Evolutionary conservation across 2,888 invertebrate genomes (phyloP).

Genomic region (Cyclophora punctaria): DNA sequence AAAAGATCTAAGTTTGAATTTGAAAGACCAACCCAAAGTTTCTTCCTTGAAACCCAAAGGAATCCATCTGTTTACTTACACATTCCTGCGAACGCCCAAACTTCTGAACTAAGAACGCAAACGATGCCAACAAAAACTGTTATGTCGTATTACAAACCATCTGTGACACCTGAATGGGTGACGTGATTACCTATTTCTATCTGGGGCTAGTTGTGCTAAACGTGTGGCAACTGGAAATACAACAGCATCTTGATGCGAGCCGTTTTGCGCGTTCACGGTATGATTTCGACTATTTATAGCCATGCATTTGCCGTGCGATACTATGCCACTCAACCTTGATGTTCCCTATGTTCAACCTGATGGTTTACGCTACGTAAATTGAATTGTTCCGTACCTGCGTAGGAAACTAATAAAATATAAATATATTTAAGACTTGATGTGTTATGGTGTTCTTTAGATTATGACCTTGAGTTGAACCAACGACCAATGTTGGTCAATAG

Average conservation of each 20-base stretch:
- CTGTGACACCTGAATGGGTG: conserved; percentile 9
- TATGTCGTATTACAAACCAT: background rate
- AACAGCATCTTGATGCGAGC: conserved; percentile 41
- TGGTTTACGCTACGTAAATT: conserved; percentile 7
- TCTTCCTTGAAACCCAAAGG: no score
- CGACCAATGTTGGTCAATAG: no score
- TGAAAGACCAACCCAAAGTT: no score
- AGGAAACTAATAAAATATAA: no score
- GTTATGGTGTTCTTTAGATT: no score
- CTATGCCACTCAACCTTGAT: conserved; percentile 51
- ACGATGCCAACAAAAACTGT: background rate
- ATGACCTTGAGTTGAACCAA: no score
- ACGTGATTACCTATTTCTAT: conserved; percentile 3
- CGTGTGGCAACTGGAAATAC: conserved; percentile 21
- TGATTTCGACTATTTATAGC: conserved; percentile 56
- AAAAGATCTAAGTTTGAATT: no score
- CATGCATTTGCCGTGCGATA: conserved; percentile 47
- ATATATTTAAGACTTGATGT: no score
- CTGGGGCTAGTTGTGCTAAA: background rate
- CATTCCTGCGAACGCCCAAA: no score
- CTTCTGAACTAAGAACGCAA: no score
- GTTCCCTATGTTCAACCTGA: conserved; percentile 18
- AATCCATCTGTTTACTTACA: no score
- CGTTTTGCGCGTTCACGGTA: conserved; percentile 20
- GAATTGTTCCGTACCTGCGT: background rate